A percentile compares a stretch with the other conserved stretches of the same genome.
Evolutionary conservation across 2,888 invertebrate genomes (phyloP).

Genomic region (Iselma pallidipennis): DNA sequence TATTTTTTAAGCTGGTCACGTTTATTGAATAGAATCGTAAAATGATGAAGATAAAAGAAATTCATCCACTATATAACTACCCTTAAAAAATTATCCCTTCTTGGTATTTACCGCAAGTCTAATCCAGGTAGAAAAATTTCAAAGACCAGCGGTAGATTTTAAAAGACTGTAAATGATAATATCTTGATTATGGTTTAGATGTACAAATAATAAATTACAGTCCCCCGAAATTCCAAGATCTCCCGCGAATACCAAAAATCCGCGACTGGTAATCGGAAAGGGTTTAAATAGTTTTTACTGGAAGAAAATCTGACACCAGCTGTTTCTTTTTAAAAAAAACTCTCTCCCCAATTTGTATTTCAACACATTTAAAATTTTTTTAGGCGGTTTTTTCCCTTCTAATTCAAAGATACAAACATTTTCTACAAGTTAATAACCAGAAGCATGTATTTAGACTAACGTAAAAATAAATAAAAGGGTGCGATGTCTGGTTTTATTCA

Average conservation of each 20-base stretch:
- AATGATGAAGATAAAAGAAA: background rate
- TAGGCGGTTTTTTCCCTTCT: too few species aligned
- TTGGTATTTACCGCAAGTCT: background rate
- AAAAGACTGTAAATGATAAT: too few species aligned
- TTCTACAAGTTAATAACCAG: slow-evolving; percentile 33
- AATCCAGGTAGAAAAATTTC: background rate
- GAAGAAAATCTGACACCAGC: background rate
- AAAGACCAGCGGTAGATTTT: background rate
- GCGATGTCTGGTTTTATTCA: background rate
- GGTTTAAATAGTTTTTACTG: too few species aligned
- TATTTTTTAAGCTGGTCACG: background rate
- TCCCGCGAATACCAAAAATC: too few species aligned
- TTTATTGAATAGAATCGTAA: background rate
- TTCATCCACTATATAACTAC: background rate
- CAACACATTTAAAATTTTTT: slow-evolving; percentile 27
- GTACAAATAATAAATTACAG: too few species aligned
- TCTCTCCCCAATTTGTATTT: slow-evolving; percentile 17
- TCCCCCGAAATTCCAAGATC: background rate
- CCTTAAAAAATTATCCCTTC: background rate
- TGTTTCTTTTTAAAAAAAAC: background rate
- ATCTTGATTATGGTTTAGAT: too few species aligned
- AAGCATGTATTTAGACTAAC: slow-evolving; percentile 38
- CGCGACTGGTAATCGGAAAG: too few species aligned
- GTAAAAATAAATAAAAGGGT: slow-evolving; percentile 31
- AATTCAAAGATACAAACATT: slow-evolving; percentile 31